A percentile compares a stretch with the other conserved stretches of the same genome.
These are phyloP conservation scores for Dendrolimus kikuchii DNA, from an alignment of 1,140 invertebrate species.

Conservation along the genomic window DNA sequence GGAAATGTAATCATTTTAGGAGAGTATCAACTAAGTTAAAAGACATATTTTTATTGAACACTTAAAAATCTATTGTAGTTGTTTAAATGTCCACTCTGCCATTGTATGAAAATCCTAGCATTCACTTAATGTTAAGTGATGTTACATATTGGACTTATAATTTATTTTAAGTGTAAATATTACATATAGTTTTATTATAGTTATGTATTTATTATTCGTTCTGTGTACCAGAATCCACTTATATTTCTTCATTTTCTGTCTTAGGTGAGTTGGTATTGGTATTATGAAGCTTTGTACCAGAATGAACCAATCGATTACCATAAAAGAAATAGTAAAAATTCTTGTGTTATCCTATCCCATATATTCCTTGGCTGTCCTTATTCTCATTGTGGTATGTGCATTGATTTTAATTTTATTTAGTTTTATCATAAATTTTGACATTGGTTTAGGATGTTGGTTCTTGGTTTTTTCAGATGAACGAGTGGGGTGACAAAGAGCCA, in stretches of 20 bases:
- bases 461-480: slow-evolving; percentile 47
- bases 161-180: too few species aligned
- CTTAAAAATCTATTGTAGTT: too few species aligned
- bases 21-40: too few species aligned
- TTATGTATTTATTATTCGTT: background rate
- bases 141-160: too few species aligned
- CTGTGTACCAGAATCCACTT: background rate
- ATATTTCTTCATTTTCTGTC: slow-evolving; percentile 22
- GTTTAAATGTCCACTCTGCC: too few species aligned
- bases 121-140: too few species aligned
- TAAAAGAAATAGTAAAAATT: slow-evolving; percentile 39
- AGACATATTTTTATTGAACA: too few species aligned
- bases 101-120: too few species aligned
- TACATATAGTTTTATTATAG: background rate
- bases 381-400: slow-evolving; percentile 57
- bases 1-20: too few species aligned
- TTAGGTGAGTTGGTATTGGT: slow-evolving; percentile 51
- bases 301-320: slow-evolving; percentile 59
- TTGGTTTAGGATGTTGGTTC: background rate
- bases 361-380: slow-evolving; percentile 67
- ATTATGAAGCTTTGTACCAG: slow-evolving; percentile 45
- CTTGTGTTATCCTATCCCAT: slow-evolving; percentile 61
- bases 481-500: slow-evolving; percentile 62
- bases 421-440: slow-evolving; percentile 9
- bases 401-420: slow-evolving; percentile 12